Base-by-base conservation (phyloP, 2,888 invertebrate genomes). In the Proisotoma minuta region DNA sequence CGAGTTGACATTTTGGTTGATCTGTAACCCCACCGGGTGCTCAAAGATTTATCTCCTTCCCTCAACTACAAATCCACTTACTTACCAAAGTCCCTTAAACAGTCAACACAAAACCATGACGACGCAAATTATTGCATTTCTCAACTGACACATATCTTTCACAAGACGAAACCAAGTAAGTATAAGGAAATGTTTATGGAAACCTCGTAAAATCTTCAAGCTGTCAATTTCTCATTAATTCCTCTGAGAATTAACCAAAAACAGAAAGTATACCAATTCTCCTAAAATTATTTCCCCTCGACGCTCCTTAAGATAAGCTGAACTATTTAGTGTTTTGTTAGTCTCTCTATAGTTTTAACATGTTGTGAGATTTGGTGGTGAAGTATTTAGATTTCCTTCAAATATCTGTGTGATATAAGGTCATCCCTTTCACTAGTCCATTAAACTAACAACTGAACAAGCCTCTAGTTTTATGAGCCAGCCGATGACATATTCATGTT, bases 401-500 rank as follows among this genome's bases (percentile, higher is more conserved):
- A n/a, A n/a, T n/a, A n/a, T n/a, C n/a, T n/a, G n/a, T 27, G 51
- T 51, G 54, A 54, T 26, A 54, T 15, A 22, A 39, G 34, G 24
- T 34, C 40, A 53, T 59, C 59, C 59, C 59, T 67, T 64, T 67
- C 64, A 64, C 62, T 67, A 67, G 62, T 62, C 64, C 67, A 62
- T 67, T 67, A 67, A 63, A 57, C 56, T 58, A 68, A 62, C 66
- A 71, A 71, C 69, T 71, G 71, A 66, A 66, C 65, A 65, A 71
- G 65, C 64, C 60, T 65, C 49, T 43, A 54, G 54, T 57, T 72
- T 72, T 69, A 72, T 62, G 69, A 61, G 65, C 64, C 27, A 59
- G 60, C 68, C 66, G 72, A 72, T 72, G 72, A 72, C 70, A 72
- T 68, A 72, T 70, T 67, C 66, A 62, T 66, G n/a, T 65, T 63